phyloP scores from a whole-genome alignment of 2,113 vertebrate species.

The Boulengeromyrus knoepffleri region DNA sequence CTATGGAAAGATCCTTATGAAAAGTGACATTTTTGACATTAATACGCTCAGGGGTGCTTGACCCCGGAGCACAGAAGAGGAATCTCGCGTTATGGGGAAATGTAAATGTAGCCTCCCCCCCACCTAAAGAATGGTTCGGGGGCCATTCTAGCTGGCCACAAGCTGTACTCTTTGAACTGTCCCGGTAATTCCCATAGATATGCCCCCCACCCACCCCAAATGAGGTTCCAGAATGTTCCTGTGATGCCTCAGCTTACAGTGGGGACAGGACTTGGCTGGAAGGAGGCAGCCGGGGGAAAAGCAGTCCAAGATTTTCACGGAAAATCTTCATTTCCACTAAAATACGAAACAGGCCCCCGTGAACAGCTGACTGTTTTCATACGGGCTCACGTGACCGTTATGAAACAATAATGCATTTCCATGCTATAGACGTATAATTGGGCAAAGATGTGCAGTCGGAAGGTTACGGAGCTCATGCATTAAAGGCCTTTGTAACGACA shows the following conservation, averaged over 20 bases:
- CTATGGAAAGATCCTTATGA: slow-evolving; percentile 1
- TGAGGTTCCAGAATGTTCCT: not conserved
- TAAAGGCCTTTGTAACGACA: slow-evolving; percentile 23
- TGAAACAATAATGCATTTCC: slow-evolving; percentile 17
- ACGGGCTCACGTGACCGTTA: slow-evolving; percentile 15
- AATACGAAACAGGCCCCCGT: slow-evolving; percentile 24
- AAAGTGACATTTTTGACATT: slow-evolving; percentile 25
- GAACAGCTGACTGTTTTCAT: slow-evolving; percentile 18
- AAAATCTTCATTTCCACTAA: slow-evolving; percentile 33
- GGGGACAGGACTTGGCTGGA: slow-evolving; percentile 35
- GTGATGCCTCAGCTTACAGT: not conserved
- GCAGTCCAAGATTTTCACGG: slow-evolving; percentile 29
- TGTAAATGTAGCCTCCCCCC: slow-evolving; percentile 14
- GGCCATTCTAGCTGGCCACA: not conserved
- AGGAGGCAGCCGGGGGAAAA: slow-evolving; percentile 35
- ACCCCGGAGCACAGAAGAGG: slow-evolving; percentile 12
- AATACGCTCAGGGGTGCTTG: slow-evolving; percentile 8
- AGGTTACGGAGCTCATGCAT: slow-evolving; percentile 2
- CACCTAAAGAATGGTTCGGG: not conserved
- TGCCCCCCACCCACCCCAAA: not conserved
- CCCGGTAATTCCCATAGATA: not conserved
- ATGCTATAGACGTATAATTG: slow-evolving; percentile 8
- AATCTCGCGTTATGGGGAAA: slow-evolving; percentile 18
- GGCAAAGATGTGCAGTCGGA: not conserved
- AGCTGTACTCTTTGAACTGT: not conserved